Conservation (phyloP, 1,140 invertebrate species). For the Leptinotarsa undecemlineata region DNA sequence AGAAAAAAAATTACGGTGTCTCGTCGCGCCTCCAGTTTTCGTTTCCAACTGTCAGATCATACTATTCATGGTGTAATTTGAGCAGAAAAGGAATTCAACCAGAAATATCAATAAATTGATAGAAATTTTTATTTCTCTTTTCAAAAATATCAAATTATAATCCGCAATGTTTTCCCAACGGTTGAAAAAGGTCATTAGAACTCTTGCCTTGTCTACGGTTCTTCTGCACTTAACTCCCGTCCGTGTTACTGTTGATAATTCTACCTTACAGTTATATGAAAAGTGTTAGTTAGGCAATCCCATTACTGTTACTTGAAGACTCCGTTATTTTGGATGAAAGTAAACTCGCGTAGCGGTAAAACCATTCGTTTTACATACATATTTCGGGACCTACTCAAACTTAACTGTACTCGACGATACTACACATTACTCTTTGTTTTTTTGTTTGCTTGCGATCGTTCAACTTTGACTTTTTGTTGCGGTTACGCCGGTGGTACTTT, state of each 20-base stretch:
- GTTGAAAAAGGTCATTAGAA: not conserved
- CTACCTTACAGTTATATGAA: constrained; percentile 23
- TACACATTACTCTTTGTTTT: constrained; percentile 1
- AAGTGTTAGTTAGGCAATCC: constrained; percentile 37
- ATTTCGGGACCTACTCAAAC: constrained; percentile 26
- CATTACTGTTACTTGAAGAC: constrained; percentile 30
- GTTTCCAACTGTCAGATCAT: too few relatives aligned
- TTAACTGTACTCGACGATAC: constrained; percentile 22
- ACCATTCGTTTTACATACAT: constrained; percentile 28
- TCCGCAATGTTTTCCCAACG: not conserved
- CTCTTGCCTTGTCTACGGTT: not conserved
- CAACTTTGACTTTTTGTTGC: constrained; percentile 24
- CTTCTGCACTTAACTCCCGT: not conserved
- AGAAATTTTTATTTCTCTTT: too few relatives aligned
- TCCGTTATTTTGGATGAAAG: constrained; percentile 34
- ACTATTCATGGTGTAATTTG: too few relatives aligned
- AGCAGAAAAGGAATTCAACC: too few relatives aligned
- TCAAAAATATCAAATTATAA: not conserved
- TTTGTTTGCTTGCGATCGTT: constrained; percentile 14
- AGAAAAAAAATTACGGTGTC: too few relatives aligned
- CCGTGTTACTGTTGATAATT: not conserved
- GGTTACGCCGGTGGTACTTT: constrained; percentile 22
- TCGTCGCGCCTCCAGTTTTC: too few relatives aligned
- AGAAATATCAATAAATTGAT: not conserved
- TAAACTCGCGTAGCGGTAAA: constrained; percentile 34